phyloP scores from a whole-genome alignment of 2,113 vertebrate genomes.

The Epinephelus cyanopodus region DNA sequence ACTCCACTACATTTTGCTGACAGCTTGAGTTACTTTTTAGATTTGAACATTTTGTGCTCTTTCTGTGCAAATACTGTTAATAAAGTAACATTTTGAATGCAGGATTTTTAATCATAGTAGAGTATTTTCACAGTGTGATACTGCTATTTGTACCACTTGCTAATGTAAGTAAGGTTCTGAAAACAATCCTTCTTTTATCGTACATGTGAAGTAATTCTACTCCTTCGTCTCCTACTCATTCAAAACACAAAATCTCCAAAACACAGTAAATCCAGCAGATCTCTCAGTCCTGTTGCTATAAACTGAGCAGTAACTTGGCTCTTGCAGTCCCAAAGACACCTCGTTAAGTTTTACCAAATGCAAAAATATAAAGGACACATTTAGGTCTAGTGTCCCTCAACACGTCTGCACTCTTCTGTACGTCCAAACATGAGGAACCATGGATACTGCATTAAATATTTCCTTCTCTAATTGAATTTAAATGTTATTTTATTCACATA shows the following conservation, averaged over 20 bases:
- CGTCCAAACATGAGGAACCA: background rate
- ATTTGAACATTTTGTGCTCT: too few species aligned
- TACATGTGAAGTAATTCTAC: conserved; percentile 1
- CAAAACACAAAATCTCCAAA: conserved; percentile 16
- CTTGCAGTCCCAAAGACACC: conserved; percentile 12
- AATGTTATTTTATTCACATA: background rate
- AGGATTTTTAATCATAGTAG: background rate
- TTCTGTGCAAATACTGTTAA: too few species aligned
- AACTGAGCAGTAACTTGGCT: conserved; percentile 42
- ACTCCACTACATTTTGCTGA: too few species aligned
- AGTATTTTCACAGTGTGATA: background rate
- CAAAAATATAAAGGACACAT: background rate
- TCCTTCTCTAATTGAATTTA: background rate
- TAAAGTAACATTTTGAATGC: background rate
- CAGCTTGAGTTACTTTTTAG: too few species aligned
- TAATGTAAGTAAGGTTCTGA: background rate
- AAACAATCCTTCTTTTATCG: conserved; percentile 22
- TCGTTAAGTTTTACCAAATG: conserved; percentile 9
- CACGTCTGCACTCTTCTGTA: background rate
- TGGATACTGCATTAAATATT: background rate
- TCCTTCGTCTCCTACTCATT: conserved; percentile 1
- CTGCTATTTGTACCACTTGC: background rate
- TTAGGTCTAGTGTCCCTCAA: background rate
- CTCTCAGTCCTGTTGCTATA: conserved; percentile 30
- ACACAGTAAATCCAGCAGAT: conserved; percentile 3